A percentile compares a stretch with the other conserved stretches of the same genome.
phyloP scores from a whole-genome alignment of 2,888 invertebrate species.

The Eueremaeus valkanovi region DNA sequence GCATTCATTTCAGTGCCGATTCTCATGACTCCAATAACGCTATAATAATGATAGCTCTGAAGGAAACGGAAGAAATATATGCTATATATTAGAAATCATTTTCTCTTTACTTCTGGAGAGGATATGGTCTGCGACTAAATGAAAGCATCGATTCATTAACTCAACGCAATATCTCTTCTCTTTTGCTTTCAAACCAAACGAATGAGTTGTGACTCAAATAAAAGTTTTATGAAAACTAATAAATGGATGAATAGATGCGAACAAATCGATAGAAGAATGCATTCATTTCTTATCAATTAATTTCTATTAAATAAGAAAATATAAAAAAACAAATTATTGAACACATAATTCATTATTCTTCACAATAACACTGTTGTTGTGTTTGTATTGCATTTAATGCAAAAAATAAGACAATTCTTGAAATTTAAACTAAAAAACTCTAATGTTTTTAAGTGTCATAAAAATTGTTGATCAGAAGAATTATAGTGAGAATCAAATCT shows the following conservation, averaged over 20 bases:
- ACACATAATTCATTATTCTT: neutral
- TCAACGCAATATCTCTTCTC: neutral
- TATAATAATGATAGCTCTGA: neutral
- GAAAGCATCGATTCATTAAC: slow-evolving; percentile 15
- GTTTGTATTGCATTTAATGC: slow-evolving; percentile 12
- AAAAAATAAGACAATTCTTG: neutral
- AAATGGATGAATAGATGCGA: neutral
- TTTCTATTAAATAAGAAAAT: neutral
- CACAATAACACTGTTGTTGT: neutral
- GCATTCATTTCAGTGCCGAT: neutral
- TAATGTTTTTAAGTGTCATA: slow-evolving; percentile 26
- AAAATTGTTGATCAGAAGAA: slow-evolving; percentile 23
- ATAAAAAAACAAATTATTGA: neutral
- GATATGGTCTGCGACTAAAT: slow-evolving; percentile 26
- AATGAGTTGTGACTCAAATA: no score
- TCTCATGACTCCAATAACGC: neutral
- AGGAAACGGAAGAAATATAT: slow-evolving; percentile 19
- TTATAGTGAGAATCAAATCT: slow-evolving; percentile 16
- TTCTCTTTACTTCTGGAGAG: neutral
- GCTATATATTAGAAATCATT: slow-evolving; percentile 5
- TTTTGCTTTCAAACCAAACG: neutral
- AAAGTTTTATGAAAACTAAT: neutral
- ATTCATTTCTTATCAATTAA: neutral
- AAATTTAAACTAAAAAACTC: neutral
- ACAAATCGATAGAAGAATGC: neutral